phyloP scores from a whole-genome alignment of 2,888 invertebrate genomes.

The Melinaea menophilus region DNA sequence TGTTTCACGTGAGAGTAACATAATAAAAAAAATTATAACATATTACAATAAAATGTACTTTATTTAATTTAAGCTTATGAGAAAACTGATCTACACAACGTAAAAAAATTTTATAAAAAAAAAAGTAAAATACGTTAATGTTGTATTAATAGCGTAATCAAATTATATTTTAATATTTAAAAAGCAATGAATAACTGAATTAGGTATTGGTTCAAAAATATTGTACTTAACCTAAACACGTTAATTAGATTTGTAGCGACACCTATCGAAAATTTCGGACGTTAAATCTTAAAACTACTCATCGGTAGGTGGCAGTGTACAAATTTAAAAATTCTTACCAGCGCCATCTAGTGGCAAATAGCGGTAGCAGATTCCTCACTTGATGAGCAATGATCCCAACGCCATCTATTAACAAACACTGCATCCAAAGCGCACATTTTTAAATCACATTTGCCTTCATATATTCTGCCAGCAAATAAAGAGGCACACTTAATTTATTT shows the following conservation, averaged over 20 bases:
- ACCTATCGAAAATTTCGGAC: conserved; percentile 40
- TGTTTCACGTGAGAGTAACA: conserved; percentile 6
- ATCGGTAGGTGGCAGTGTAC: conserved; percentile 45
- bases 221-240: no score
- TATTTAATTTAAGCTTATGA: no score
- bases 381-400: conserved; percentile 56
- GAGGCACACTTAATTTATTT: conserved; percentile 30
- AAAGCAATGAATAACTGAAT: no score
- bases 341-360: conserved; percentile 57
- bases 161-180: no score
- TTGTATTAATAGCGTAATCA: no score
- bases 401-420: conserved; percentile 69
- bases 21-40: no score
- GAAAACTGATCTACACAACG: no score
- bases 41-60: no score
- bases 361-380: conserved; percentile 50
- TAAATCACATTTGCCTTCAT: conserved; percentile 40
- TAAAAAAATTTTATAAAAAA: no score
- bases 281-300: conserved; percentile 40
- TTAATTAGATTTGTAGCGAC: conserved; percentile 35
- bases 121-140: no score
- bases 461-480: conserved; percentile 28
- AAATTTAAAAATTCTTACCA: conserved; percentile 49
- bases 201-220: no score
- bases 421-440: conserved; percentile 69